These are phyloP conservation scores for Phoenicopterus ruber DNA, from an alignment of 2,113 vertebrate genomes.

Conservation along the genomic window DNA sequence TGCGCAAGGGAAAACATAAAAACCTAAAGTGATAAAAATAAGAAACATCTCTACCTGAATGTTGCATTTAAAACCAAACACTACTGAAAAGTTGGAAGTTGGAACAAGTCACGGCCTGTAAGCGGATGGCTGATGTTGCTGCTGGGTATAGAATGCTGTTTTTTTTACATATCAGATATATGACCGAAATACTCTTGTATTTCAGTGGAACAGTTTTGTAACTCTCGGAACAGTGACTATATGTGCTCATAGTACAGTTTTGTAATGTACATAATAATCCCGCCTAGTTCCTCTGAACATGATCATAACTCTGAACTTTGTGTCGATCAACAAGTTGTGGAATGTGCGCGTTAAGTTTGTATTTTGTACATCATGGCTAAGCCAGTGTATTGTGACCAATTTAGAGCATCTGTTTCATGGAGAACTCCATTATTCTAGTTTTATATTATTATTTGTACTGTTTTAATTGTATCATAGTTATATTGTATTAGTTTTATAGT, in stretches of 20 bases:
- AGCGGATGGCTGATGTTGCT: not conserved
- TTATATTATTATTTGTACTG: not conserved
- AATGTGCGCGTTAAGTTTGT: not conserved
- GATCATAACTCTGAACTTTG: not conserved
- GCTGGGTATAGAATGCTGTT: not conserved
- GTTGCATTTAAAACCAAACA: not conserved
- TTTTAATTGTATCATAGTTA: not conserved
- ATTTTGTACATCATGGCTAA: not conserved
- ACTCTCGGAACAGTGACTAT: not conserved
- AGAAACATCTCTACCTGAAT: not conserved
- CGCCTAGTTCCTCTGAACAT: not conserved
- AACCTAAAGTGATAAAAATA: not conserved
- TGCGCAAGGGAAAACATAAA: not conserved
- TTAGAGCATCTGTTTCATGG: not conserved
- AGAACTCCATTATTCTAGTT: not conserved
- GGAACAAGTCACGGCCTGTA: not conserved
- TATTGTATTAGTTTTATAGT: not conserved
- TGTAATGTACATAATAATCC: not conserved
- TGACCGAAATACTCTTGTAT: not conserved
- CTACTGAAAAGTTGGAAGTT: not conserved
- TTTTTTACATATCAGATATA: accelerated
- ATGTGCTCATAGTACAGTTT: not conserved
- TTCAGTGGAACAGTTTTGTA: not conserved
- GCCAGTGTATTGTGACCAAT: not conserved
- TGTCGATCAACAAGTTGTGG: not conserved